Evolutionary conservation across 2,113 vertebrate genomes (phyloP).

Genomic region (Girardinichthys multiradiatus): DNA sequence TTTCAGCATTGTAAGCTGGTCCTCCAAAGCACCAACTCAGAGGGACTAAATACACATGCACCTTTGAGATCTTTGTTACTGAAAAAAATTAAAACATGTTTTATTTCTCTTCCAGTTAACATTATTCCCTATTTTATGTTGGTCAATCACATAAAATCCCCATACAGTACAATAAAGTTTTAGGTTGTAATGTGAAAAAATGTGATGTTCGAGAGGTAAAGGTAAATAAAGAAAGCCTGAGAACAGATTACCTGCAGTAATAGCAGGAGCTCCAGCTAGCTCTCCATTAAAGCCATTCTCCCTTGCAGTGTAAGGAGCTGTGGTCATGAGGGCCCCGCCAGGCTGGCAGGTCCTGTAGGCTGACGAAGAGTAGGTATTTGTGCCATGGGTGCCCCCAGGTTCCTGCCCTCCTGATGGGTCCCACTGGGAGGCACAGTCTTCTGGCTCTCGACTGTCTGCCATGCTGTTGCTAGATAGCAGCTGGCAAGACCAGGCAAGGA

Average conservation of each 20-base stretch:
- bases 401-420: constrained; percentile 88
- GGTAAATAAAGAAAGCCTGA: neutral
- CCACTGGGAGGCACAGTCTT: constrained; percentile 91
- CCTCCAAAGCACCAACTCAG: too few species aligned
- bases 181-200: neutral
- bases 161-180: too few species aligned
- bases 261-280: constrained; percentile 83
- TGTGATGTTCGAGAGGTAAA: neutral
- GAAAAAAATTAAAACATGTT: too few species aligned
- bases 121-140: too few species aligned
- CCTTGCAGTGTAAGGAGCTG: constrained; percentile 83
- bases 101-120: too few species aligned
- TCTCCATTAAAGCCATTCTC: constrained; percentile 98
- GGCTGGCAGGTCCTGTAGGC: constrained; percentile 86
- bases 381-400: constrained; percentile 83
- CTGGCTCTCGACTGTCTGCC: constrained; percentile 94
- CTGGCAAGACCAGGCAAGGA: constrained; percentile 39
- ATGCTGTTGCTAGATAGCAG: constrained; percentile 78
- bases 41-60: too few species aligned
- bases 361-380: constrained; percentile 92
- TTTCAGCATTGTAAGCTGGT: too few species aligned
- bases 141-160: too few species aligned
- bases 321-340: constrained; percentile 72
- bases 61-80: too few species aligned
- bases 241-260: constrained; percentile 91